Base-by-base conservation (phyloP, 2,888 invertebrate genomes). In the Graphium colonna region DNA sequence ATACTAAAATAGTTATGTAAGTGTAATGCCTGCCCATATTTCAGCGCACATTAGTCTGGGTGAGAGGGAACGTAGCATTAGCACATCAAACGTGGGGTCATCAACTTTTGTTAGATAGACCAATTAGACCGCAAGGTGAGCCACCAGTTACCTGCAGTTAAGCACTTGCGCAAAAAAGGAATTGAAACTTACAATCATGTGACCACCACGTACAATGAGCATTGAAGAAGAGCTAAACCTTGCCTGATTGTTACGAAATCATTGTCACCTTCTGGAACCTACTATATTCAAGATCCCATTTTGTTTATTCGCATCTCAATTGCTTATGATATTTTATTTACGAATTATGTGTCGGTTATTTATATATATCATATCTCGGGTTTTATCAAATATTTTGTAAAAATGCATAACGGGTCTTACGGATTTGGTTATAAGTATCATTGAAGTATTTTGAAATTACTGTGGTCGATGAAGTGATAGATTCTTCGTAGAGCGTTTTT, bases 91-190 rank as follows among this genome's bases (percentile, higher is more conserved):
- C 56, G 61, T 64, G 63, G 44, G 65, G 65, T 60, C 67, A 66
- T 67, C 65, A 64, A 59, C 64, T 62, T 63, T 57, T 64, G 66
- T 64, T 61, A 64, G 65, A 63, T 63, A 65, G 64, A 67, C 63
- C 71, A 67, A 73, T 76, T 71, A 76, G 60, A 52, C 57, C 56
- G 59, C 75, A 75, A 77, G 75, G 73, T 67, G 63, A 76, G 64
- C 75, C 59, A 67, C 71, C 63, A 63, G 59, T 69, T 68, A 64
- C 65, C 51, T 58, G 58, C 59, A 60, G 57, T 58, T 56, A 58
- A 56, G 40, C 39, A 55, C 51, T 51, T 46, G 52, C 50, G 56
- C 42, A 50, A 54, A 47, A 51, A 59, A 60, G 57, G 57, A 61
- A 56, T 56, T 42, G 48, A 49, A 44, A 31, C 39, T 43, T 54